Percentiles rank a stretch among this genome's conserved stretches.
Conservation (phyloP, 2,113 vertebrate species). For the Taurulus bubalis region DNA sequence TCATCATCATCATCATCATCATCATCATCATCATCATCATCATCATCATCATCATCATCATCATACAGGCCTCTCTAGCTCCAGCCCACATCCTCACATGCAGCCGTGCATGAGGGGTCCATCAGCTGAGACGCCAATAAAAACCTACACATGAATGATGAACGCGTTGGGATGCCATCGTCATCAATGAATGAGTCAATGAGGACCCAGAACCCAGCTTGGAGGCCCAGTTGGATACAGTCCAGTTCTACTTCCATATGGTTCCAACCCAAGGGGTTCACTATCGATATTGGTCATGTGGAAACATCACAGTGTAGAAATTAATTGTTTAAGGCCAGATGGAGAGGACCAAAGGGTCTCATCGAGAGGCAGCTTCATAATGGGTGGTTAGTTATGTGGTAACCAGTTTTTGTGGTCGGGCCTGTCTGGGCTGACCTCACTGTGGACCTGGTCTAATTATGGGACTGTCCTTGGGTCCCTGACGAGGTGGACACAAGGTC, state of each 20-base stretch:
- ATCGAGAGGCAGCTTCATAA: not conserved
- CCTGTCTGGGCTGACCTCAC: no score
- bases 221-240: no score
- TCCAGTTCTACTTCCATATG: not conserved
- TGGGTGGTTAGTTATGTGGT: not conserved
- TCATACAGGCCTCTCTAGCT: conserved; percentile 20
- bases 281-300: not conserved
- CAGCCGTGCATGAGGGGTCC: conserved; percentile 16
- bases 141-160: conserved; percentile 22
- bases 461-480: not conserved
- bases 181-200: not conserved
- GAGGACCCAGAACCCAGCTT: not conserved
- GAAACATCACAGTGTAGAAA: no score
- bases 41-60: no score
- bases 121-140: conserved; percentile 1
- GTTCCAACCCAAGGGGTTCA: not conserved
- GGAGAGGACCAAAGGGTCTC: no score
- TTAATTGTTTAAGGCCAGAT: not conserved
- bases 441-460: not conserved
- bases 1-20: conserved; percentile 37
- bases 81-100: conserved; percentile 1
- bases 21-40: no score
- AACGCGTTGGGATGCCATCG: not conserved
- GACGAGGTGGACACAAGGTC: no score
- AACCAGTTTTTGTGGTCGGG: not conserved